phyloP scores from a whole-genome alignment of 2,113 vertebrate species.

The Engraulis encrasicolus region DNA sequence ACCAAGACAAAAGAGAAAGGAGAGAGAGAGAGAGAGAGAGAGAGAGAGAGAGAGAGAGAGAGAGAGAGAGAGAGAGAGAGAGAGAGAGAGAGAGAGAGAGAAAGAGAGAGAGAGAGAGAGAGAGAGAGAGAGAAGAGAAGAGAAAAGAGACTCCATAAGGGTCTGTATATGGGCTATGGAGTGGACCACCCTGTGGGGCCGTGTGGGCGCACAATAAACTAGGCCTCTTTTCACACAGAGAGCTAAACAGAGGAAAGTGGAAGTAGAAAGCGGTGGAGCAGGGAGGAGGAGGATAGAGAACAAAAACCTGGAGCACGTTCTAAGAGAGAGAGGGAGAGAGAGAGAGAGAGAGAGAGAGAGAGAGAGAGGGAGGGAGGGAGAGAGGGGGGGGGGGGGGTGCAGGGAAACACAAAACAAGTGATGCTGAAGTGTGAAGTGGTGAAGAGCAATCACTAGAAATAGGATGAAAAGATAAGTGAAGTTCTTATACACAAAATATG shows the following conservation, averaged over 20 bases:
- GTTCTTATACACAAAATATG: too few species aligned
- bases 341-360: neutral
- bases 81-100: neutral
- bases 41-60: neutral
- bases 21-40: neutral
- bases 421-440: neutral
- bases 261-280: too few species aligned
- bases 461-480: conserved; percentile 46
- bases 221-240: conserved; percentile 48
- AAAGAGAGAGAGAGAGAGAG: neutral
- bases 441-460: conserved; percentile 20
- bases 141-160: too few species aligned
- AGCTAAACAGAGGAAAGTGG: too few species aligned
- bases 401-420: neutral
- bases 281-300: too few species aligned
- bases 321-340: neutral
- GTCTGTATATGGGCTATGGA: conserved; percentile 35
- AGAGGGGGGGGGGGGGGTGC: conserved; percentile 32
- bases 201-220: conserved; percentile 51
- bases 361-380: conserved; percentile 30
- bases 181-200: conserved; percentile 32
- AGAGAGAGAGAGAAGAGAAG: neutral
- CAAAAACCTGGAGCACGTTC: too few species aligned
- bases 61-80: neutral
- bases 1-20: conserved; percentile 22